Base-by-base conservation (phyloP, 2,797 vertebrate species). In the Stomatorhinus walkeri region DNA sequence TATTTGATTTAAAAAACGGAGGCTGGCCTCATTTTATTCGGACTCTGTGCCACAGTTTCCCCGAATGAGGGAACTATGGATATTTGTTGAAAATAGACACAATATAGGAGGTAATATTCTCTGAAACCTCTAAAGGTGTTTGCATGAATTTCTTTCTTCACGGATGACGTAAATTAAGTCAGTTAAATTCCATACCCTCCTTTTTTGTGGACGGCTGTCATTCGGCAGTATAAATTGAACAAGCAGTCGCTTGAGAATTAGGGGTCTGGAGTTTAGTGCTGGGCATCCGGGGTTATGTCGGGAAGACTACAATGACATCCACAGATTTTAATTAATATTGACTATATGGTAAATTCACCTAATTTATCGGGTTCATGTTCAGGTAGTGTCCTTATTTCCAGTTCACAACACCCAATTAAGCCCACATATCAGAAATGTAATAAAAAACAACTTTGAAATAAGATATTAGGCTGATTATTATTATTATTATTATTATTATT, bases 11-110 rank as follows among this genome's bases (percentile, higher is more conserved):
- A 92, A 93, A 93, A 94, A 93, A 95, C 95, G 96, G 98, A 98
- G 98, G 98, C 98, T 97, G 98, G 98, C 97, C 98, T 98, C 98
- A 96, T 95, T 97, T 95, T 96, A 95, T 94, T 96, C 96, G 95
- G 95, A 94, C 94, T 94, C 91, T 93, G 93, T 94, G 92, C 95
- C 95, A 95, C 94, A 95, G 94, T 94, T 93, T 94, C 95, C 95
- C 95, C 95, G 93, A 92, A 89, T 88, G 91, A 86, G 91, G 92
- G 93, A 92, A 94, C 92, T 95, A 94, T 95, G 95, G 95, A 96
- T 94, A 94, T 95, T 95, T 93, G 95, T 96, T 93, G 76, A 88
- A 90, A 89, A 83, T 85, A 88, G 91, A 88, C 76, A 84, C 89
- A 88, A 85, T 91, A 83, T 88, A 86, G 68, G 90, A 43, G 92